A percentile compares a stretch with the other conserved stretches of the same genome.
Conservation (phyloP, 2,797 vertebrate genomes). For the Carcharodon carcharias region DNA sequence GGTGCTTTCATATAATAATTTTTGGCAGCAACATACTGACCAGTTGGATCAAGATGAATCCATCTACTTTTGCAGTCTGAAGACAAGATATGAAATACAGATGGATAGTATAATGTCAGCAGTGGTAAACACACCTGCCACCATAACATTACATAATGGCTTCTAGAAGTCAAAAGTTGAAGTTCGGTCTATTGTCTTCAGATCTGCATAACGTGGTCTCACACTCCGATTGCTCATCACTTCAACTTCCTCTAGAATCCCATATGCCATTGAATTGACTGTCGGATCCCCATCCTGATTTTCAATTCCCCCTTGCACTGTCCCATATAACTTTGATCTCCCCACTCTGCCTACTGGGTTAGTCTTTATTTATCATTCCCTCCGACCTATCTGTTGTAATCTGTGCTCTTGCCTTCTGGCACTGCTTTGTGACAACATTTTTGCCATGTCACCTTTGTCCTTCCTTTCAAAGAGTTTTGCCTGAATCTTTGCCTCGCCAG, state of each 20-base stretch:
- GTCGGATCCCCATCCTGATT: not conserved
- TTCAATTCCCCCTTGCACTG: not conserved
- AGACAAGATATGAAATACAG: slow-evolving; percentile 13
- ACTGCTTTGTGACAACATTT: not conserved
- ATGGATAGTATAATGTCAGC: not conserved
- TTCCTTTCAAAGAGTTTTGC: not conserved
- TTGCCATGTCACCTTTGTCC: not conserved
- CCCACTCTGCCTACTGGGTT: not conserved
- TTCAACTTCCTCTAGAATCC: not conserved
- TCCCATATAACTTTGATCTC: not conserved
- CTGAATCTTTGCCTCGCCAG: not conserved
- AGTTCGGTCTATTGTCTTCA: not conserved
- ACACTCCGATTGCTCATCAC: not conserved
- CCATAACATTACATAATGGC: not conserved
- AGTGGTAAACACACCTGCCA: not conserved
- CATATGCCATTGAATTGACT: not conserved
- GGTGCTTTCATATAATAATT: not conserved
- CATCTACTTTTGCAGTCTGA: not conserved
- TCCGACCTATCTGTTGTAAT: not conserved
- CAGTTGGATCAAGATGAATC: slow-evolving; percentile 27
- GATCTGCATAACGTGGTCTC: not conserved
- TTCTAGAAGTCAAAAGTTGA: not conserved
- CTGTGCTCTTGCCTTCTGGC: not conserved
- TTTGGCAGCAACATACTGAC: not conserved
- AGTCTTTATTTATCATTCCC: not conserved